Base-by-base conservation (phyloP, 2,888 invertebrate species). In the Scaptomyza tumidula region DNA sequence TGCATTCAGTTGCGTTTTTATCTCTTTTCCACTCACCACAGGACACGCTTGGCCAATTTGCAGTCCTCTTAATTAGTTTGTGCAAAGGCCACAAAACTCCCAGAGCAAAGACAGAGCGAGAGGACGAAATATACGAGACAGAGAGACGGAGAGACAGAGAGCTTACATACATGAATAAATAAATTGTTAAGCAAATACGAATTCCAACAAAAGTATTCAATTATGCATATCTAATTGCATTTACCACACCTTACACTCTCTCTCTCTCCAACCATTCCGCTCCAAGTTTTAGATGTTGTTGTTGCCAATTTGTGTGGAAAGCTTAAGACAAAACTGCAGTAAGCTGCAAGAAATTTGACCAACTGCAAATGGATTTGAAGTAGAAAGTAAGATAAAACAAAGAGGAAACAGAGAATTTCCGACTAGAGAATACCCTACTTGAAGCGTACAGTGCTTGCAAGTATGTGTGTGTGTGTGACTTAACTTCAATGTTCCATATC, bases 1-100 rank as follows among this genome's bases (percentile, higher is more conserved):
- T 45, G 49, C 44, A 39, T 50, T 56, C 24, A 43, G 50, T 10
- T 56, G 53, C 16, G 16, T 54, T 67, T 71, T 65, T 62, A 53
- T 54, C 14, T 31, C 41, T 41, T 3, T 9, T 16, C 41, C 10
- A 10, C 41, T 16, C 5, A 1, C 31, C 29, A 58, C 13, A 24
- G 53, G 35, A 58, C 44, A 53, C 49, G 55, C 50, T 50, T 37
- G 57, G 65, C 43, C 71, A 82, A 79, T 75, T 79, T 72, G 70
- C 68, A 63, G 61, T 63, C 55, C 55, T 80, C 77, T 83, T 82
- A 80, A 84, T 80, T 86, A 80, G 75, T 83, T 83, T 77, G 69
- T 69, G 70, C 68, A 69, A 66, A 45, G 41, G 49, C 61, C 73
- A 68, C 74, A 61, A 52, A 29, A 33, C 53, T 41, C 39, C 52